Evolutionary conservation across 2,797 vertebrate species (phyloP), one percentile per base, ranked within the genome.

Genomic region (Cetoscarus ocellatus): DNA sequence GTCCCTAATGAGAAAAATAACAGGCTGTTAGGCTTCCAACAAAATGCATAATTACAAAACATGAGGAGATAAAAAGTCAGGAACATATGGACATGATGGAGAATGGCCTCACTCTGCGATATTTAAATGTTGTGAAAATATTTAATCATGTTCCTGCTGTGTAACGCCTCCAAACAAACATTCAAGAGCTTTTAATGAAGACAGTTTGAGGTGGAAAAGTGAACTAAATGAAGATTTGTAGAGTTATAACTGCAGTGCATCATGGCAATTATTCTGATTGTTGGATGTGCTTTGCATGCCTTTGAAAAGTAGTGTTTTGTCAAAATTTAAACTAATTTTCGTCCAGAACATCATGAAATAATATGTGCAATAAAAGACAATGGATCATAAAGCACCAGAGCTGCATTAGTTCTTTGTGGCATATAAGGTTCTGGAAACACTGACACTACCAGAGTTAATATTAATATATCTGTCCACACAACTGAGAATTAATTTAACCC

Each of bases 1-100:
- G 73, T 63, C 73, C 71, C 69, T 78, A 71, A 77, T 80, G 73
- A 83, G 73, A 44, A 67, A 80, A 84, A 84, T 69, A 75, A 79
- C 62, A 59, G 10, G 27, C 71, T 70, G 68, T 67, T 35, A 85
- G 60, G 67, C 62, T 10, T 79, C 62, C 36, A 70, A 77, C 80
- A 73, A 75, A 77, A 81, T 62, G 57, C 47, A 57, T 78, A 71
- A 85, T 83, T 76, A 73, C 53, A 75, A 77, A 76, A 81, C 63
- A 74, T 10, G 61, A 43, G 54, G 58, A 77, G 74, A 67, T 80
- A 45, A 67, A 77, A 80, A 63, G 10, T 8, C 10, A 6, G 52
- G 56, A 61, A 80, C 38, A 61, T 59, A 61, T 11, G 7, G 62
- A 59, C n/a, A 51, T 67, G 43, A 61, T 55, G 19, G 50, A 17